phyloP scores from a whole-genome alignment of 2,888 invertebrate genomes.

The Drosophila kokeensis region DNA sequence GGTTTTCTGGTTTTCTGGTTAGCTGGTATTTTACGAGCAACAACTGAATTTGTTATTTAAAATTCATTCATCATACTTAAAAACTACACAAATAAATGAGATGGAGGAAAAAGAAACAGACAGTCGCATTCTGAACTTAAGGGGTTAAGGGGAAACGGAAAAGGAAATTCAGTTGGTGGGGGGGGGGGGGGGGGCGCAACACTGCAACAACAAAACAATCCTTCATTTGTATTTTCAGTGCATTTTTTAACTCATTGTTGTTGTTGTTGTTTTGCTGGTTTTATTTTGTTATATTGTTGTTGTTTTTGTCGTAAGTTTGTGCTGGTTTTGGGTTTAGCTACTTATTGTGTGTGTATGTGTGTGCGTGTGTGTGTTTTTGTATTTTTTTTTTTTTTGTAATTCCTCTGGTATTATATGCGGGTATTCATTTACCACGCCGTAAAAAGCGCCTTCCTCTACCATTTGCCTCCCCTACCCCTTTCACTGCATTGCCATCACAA shows the following conservation, averaged over 20 bases:
- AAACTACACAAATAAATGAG: slow-evolving; percentile 12
- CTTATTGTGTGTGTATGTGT: slow-evolving; percentile 43
- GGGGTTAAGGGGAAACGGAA: neutral
- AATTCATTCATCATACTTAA: slow-evolving; percentile 79
- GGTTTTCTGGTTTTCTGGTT: slow-evolving; percentile 2
- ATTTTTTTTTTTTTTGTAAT: slow-evolving; percentile 39
- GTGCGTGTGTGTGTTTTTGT: slow-evolving; percentile 1
- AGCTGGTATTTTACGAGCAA: slow-evolving; percentile 26
- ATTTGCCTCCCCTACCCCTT: neutral
- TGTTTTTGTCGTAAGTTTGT: slow-evolving; percentile 35
- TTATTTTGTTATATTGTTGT: slow-evolving; percentile 21
- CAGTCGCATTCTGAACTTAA: slow-evolving; percentile 3
- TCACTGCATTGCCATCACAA: slow-evolving; percentile 19
- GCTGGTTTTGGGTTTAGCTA: slow-evolving; percentile 57
- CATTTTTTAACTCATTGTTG: slow-evolving; percentile 36
- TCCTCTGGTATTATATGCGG: slow-evolving; percentile 71
- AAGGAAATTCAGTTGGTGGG: slow-evolving; percentile 2
- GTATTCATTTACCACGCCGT: slow-evolving; percentile 53
- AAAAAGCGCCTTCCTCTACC: slow-evolving; percentile 1
- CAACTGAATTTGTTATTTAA: slow-evolving; percentile 69
- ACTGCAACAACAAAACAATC: slow-evolving; percentile 53
- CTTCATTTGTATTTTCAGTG: slow-evolving; percentile 70
- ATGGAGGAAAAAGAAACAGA: slow-evolving; percentile 19
- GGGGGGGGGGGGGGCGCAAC: slow-evolving; percentile 6
- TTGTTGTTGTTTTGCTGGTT: slow-evolving; percentile 18